A percentile compares a stretch with the other conserved stretches of the same genome.
These are phyloP conservation scores for Coecobrya sp. DNA, from an alignment of 2,888 invertebrate genomes.

Conservation along the genomic window DNA sequence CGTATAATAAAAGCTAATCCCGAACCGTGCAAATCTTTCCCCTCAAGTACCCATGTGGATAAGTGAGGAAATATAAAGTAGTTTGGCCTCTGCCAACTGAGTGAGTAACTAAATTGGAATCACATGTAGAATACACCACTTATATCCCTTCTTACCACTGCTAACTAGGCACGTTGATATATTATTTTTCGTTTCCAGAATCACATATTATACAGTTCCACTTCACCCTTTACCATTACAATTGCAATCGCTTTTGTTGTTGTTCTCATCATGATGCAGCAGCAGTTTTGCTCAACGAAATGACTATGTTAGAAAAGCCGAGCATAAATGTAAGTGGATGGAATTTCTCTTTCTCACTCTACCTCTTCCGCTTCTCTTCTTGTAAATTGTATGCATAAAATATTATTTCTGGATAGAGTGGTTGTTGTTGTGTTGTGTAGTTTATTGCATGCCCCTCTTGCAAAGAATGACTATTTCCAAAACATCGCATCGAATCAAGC, in stretches of 20 bases:
- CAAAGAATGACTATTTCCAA: slow-evolving; percentile 64
- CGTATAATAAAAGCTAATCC: slow-evolving; percentile 69
- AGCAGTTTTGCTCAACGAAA: slow-evolving; percentile 44
- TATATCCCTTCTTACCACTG: background rate
- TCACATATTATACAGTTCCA: background rate
- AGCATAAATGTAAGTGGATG: slow-evolving; percentile 65
- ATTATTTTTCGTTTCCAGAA: background rate
- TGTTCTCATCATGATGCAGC: slow-evolving; percentile 56
- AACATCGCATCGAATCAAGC: slow-evolving; percentile 74
- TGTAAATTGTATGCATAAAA: slow-evolving; percentile 79
- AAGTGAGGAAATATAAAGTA: slow-evolving; percentile 76
- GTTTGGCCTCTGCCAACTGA: slow-evolving; percentile 72
- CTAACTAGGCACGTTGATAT: slow-evolving; percentile 13
- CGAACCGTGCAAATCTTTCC: slow-evolving; percentile 59
- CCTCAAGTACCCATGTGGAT: slow-evolving; percentile 75
- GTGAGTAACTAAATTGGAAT: slow-evolving; percentile 70
- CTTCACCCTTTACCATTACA: slow-evolving; percentile 22
- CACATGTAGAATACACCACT: slow-evolving; percentile 72
- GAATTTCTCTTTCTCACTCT: slow-evolving; percentile 58
- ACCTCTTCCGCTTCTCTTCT: slow-evolving; percentile 59
- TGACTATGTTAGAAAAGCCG: slow-evolving; percentile 51
- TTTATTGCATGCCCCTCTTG: background rate
- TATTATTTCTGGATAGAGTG: slow-evolving; percentile 64
- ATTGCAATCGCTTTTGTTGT: slow-evolving; percentile 30
- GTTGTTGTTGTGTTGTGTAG: slow-evolving; percentile 33